phyloP scores from a whole-genome alignment of 23 tunicate species.

The Trididemnum nubilum region DNA sequence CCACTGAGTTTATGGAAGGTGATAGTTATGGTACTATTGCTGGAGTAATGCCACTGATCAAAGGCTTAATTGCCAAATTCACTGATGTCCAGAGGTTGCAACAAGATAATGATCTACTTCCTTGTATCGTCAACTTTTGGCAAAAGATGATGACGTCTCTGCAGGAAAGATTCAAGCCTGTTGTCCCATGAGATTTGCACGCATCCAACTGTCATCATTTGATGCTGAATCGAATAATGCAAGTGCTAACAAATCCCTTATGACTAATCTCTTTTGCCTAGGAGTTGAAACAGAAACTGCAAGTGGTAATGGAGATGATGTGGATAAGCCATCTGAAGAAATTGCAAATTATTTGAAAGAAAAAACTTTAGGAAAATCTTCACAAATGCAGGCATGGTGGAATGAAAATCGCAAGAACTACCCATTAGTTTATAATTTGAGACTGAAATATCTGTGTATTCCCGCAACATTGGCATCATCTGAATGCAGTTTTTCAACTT shows the following conservation, averaged over 20 bases:
- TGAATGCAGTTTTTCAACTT: conserved; percentile 27
- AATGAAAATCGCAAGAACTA: background rate
- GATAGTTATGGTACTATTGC: conserved; percentile 5
- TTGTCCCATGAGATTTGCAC: background rate
- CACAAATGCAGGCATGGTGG: background rate
- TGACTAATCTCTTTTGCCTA: background rate
- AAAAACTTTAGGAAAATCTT: background rate
- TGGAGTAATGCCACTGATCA: conserved; percentile 8
- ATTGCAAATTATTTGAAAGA: background rate
- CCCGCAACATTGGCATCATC: conserved; percentile 37
- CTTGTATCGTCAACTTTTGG: background rate
- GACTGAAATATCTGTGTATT: background rate
- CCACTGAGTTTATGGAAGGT: conserved; percentile 7
- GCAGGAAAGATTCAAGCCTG: background rate
- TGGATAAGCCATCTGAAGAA: background rate
- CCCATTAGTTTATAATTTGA: background rate
- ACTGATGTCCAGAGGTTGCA: background rate
- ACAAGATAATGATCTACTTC: background rate
- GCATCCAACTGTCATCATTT: background rate
- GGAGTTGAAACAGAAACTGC: conserved; percentile 1
- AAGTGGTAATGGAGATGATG: background rate
- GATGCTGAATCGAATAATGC: background rate
- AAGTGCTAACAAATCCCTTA: background rate
- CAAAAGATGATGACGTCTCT: background rate
- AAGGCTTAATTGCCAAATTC: background rate